Percentiles rank a stretch among this genome's conserved stretches.
Conservation (phyloP, 2,888 invertebrate species). For the Tridacna gigas region DNA sequence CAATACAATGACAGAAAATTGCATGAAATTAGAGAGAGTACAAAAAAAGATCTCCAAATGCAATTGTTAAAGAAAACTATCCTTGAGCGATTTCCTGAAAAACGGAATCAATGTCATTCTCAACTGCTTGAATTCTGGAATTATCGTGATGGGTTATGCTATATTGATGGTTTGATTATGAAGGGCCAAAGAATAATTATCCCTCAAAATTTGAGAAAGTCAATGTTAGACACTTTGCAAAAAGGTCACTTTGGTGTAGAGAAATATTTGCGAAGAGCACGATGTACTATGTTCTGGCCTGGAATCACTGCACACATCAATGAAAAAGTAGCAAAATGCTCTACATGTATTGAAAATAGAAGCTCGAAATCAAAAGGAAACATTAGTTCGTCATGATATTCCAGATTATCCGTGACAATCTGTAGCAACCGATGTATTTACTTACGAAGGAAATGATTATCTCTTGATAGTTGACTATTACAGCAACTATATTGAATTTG, state of each 20-base stretch:
- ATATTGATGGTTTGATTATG: conserved; percentile 33
- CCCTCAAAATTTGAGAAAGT: conserved; percentile 41
- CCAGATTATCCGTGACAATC: conserved; percentile 56
- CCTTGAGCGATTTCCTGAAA: not conserved
- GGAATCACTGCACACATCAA: conserved; percentile 50
- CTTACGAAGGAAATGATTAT: conserved; percentile 44
- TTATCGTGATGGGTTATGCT: conserved; percentile 27
- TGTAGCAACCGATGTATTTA: conserved; percentile 62
- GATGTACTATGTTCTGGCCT: conserved; percentile 62
- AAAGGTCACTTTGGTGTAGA: conserved; percentile 57
- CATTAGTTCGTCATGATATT: conserved; percentile 42
- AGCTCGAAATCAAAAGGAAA: conserved; percentile 60
- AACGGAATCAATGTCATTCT: not conserved
- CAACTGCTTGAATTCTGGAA: conserved; percentile 29
- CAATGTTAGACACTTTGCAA: conserved; percentile 58
- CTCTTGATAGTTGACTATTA: conserved; percentile 59
- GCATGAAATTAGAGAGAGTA: conserved; percentile 38
- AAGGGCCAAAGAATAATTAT: conserved; percentile 46
- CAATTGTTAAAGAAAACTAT: not conserved
- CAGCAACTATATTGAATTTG: conserved; percentile 43
- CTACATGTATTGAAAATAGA: conserved; percentile 42
- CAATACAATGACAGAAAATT: conserved; percentile 50
- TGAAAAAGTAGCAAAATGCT: conserved; percentile 49
- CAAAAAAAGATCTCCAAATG: conserved; percentile 37
- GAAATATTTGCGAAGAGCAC: conserved; percentile 46